A percentile compares a stretch with the other conserved stretches of the same genome.
Conservation (phyloP, 2,888 invertebrate genomes). For the Drosophila yooni region DNA sequence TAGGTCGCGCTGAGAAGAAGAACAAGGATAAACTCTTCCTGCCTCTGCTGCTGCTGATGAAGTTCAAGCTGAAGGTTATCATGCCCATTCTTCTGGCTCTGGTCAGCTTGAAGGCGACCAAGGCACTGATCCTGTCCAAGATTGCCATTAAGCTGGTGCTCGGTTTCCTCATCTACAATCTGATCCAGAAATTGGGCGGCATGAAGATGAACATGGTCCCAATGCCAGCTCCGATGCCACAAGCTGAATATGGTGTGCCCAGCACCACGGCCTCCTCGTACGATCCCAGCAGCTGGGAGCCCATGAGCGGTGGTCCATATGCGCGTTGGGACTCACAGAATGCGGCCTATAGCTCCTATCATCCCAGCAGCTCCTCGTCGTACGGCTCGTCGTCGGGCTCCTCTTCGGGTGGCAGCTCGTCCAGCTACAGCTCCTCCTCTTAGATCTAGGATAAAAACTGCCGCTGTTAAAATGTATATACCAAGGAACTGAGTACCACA, state of each 20-base stretch:
- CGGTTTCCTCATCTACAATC: slow-evolving; percentile 92
- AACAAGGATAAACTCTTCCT: slow-evolving; percentile 92
- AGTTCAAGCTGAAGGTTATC: slow-evolving; percentile 93
- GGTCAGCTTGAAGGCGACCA: slow-evolving; percentile 92
- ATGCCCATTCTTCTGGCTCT: slow-evolving; percentile 93
- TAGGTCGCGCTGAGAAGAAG: slow-evolving; percentile 91
- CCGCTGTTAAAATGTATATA: slow-evolving; percentile 67
- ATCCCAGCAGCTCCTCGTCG: slow-evolving; percentile 88
- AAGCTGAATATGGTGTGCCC: slow-evolving; percentile 90
- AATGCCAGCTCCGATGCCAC: slow-evolving; percentile 87
- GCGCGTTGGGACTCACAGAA: slow-evolving; percentile 91
- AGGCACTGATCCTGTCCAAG: slow-evolving; percentile 93
- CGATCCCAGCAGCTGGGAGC: slow-evolving; percentile 89
- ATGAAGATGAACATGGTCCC: slow-evolving; percentile 90
- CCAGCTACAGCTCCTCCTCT: slow-evolving; percentile 79
- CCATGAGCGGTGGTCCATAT: slow-evolving; percentile 90
- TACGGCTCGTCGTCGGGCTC: slow-evolving; percentile 83
- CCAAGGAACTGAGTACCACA: slow-evolving; percentile 53
- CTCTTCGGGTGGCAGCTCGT: slow-evolving; percentile 72
- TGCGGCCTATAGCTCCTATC: slow-evolving; percentile 90
- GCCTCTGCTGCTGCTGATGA: slow-evolving; percentile 91
- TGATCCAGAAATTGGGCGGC: slow-evolving; percentile 92
- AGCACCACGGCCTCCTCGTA: slow-evolving; percentile 90
- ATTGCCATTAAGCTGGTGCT: slow-evolving; percentile 92
- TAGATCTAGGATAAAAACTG: slow-evolving; percentile 41